Evolutionary conservation across 2,797 vertebrate species (phyloP).

Genomic region (Liasis olivaceus): DNA sequence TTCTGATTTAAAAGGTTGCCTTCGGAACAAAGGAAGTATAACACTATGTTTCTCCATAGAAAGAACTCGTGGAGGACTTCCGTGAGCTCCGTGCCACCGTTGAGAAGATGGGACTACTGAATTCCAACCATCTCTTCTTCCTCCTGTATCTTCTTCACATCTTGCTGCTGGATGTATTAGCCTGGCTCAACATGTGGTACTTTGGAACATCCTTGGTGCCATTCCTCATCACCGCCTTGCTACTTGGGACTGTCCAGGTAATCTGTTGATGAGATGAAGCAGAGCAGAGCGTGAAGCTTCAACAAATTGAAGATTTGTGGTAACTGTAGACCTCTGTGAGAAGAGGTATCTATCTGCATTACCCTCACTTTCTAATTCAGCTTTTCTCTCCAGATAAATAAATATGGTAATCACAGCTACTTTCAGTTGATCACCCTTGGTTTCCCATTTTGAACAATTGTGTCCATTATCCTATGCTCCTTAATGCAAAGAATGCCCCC

Average conservation of each 20-base stretch:
- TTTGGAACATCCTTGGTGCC: slow-evolving; percentile 74
- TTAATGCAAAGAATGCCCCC: not conserved
- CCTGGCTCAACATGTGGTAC: slow-evolving; percentile 76
- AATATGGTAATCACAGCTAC: not conserved
- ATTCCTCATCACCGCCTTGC: slow-evolving; percentile 69
- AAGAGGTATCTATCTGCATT: not conserved
- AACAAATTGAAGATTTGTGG: not conserved
- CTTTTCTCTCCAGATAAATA: not conserved
- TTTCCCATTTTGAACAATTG: not conserved
- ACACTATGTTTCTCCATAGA: slow-evolving; percentile 59
- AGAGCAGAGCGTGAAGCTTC: not conserved
- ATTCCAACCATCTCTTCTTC: slow-evolving; percentile 73
- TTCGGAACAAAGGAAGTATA: not conserved
- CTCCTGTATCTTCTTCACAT: slow-evolving; percentile 75
- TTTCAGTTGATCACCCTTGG: not conserved
- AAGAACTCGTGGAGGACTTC: slow-evolving; percentile 75
- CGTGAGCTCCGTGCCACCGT: slow-evolving; percentile 71
- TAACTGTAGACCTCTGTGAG: not conserved
- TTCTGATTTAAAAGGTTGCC: not conserved
- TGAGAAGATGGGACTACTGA: slow-evolving; percentile 77
- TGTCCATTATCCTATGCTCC: not conserved
- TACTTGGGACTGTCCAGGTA: slow-evolving; percentile 78
- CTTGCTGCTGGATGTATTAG: slow-evolving; percentile 73
- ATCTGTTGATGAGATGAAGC: not conserved
- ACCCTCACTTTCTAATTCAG: not conserved